Percentiles rank a stretch among this genome's conserved stretches.
Evolutionary conservation across 2,113 vertebrate species (phyloP).

Genomic region (Plestiodon gilberti): DNA sequence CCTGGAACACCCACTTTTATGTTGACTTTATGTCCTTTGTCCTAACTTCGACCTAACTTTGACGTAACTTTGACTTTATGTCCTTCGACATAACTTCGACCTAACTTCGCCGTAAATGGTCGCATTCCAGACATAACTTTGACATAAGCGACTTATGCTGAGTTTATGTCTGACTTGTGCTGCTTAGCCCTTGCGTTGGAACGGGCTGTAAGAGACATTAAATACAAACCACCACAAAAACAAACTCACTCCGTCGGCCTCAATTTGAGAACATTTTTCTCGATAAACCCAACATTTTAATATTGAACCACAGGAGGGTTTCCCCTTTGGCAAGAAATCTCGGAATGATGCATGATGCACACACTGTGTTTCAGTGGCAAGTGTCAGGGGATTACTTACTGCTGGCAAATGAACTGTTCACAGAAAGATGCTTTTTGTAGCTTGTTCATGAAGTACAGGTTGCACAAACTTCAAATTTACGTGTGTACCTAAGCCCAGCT

Average conservation of each 20-base stretch:
- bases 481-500: not conserved
- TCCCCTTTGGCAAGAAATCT: constrained; percentile 29
- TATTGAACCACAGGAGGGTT: constrained; percentile 7
- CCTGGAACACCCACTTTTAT: too few species aligned
- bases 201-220: constrained; percentile 9
- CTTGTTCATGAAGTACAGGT: constrained; percentile 6
- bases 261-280: constrained; percentile 25
- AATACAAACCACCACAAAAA: not conserved
- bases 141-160: too few species aligned
- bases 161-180: too few species aligned
- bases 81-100: too few species aligned
- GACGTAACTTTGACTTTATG: too few species aligned
- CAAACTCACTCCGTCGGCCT: not conserved
- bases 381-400: not conserved
- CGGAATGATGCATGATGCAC: constrained; percentile 1
- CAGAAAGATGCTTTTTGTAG: not conserved
- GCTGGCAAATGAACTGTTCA: constrained; percentile 1
- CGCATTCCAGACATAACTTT: too few species aligned
- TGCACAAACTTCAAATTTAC: not conserved
- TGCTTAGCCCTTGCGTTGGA: too few species aligned
- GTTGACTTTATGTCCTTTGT: too few species aligned
- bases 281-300: constrained; percentile 26
- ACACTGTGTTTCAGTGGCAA: not conserved
- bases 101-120: too few species aligned
- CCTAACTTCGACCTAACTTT: too few species aligned